Evolutionary conservation across 2,797 vertebrate genomes (phyloP), one percentile per base, ranked within the genome.

Genomic region (Rallus crepitans): DNA sequence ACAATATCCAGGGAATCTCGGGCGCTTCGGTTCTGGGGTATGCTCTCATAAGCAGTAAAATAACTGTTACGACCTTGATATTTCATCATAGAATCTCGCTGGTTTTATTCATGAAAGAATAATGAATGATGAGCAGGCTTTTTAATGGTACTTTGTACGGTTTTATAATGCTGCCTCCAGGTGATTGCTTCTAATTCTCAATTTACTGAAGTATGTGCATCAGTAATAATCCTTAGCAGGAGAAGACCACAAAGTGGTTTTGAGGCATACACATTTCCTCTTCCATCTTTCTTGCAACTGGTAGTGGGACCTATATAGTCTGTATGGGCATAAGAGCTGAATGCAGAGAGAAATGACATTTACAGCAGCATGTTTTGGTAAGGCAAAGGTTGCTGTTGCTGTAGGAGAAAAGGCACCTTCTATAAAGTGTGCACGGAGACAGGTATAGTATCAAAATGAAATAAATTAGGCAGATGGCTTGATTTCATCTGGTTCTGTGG

Each of bases 21-120:
- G 63, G 28, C 23, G 17, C 55, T 79, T 79, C 0, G 1, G 16
- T 55, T 88, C 79, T 78, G 1, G 71, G 48, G 77, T 64, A 9
- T 66, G 57, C 59, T 45, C 28, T 47, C 40, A 30, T 68, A 59
- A 45, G 45, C 71, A 52, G 28, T 77, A 37, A 76, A 83, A 65
- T 89, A 53, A 73, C 78, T 80, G 71, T 61, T 75, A 73, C 24
- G 53, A 64, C 81, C 50, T 82, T 94, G 78, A 45, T 87, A 73
- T 68, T 91, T 87, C 89, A 42, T 65, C 31, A 25, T 33, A 37
- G 40, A 21, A 13, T 47, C 64, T 55, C 33, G 23, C 30, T 77
- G 27, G 86, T 94, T 84, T 89, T 94, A 64, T 84, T 95, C 60
- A 59, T 80, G 40, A 72, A 81, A 89, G 37, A 7, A 12, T 92